Evolutionary conservation across 2,888 invertebrate genomes (phyloP), one percentile per base, ranked within the genome.

Genomic region (Melinaea menophilus): DNA sequence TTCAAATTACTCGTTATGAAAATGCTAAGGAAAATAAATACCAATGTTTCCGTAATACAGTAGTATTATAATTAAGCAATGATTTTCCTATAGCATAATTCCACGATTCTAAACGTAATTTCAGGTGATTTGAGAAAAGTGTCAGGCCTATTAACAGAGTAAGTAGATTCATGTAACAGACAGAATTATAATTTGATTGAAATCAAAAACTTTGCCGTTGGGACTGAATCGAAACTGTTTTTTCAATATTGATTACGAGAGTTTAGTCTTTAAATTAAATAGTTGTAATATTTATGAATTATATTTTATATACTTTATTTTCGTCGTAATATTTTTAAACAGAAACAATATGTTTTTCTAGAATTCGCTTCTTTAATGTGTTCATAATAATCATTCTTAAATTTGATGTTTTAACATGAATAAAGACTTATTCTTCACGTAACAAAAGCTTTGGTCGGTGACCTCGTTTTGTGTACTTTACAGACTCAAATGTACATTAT

Each of bases 1-100:
- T 85, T 82, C 80, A 83, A 86, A 86, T 83, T 77, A 75, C 78
- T 78, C 73, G 77, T 78, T 78, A 75, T 78, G 77, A 78, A 79
- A 80, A 80, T 81, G 75, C 75, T 72, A 66, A 68, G 72, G 75
- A 77, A 66, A 70, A 69, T 72, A 65, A 69, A 69, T 67, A 62
- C n/a, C 65, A 70, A 64, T 75, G 74, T 71, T 79, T 72, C 72
- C 74, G 69, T 66, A 69, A 69, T 68, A 62, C 2, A 48, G 48
- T 48, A 13, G 37, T 37, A 37, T 37, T 48, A 48, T 48, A 48
- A 48, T 48, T 11, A 48, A n/a, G 48, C n/a, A 2, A 48, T n/a
- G 48, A 37, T 37, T 37, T 5, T 37, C 22, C 22, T 4, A 37
- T 37, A 5, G 2, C 2, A 37, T 37, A 37, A 37, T 37, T 37